These are phyloP conservation scores for Agrypnia vestita DNA, from an alignment of 1,140 invertebrate species.

Conservation along the genomic window DNA sequence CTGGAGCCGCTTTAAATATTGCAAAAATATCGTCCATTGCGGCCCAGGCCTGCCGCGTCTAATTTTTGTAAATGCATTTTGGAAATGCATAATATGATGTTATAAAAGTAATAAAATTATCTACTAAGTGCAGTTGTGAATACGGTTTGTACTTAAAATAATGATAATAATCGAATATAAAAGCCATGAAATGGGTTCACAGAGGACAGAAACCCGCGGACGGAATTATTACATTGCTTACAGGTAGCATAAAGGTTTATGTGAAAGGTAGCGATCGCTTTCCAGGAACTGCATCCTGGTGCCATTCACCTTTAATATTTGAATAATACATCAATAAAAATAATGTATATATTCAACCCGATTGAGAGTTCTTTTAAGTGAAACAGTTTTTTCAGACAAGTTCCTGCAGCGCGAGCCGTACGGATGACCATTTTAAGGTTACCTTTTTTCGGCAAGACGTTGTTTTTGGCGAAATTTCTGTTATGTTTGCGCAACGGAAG, in stretches of 20 bases:
- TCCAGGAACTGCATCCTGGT: not conserved
- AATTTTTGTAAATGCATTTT: conserved; percentile 58
- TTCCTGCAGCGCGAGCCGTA: not conserved
- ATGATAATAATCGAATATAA: conserved; percentile 58
- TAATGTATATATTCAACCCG: conserved; percentile 27
- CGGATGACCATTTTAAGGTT: not conserved
- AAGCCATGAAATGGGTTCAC: conserved; percentile 31
- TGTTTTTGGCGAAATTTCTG: too few relatives aligned
- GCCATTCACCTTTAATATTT: conserved; percentile 28
- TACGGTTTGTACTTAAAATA: conserved; percentile 58
- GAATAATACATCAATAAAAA: conserved; percentile 41
- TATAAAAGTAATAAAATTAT: conserved; percentile 62
- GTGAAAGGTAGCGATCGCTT: not conserved
- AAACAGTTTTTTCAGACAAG: conserved; percentile 15
- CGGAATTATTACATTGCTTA: too few relatives aligned
- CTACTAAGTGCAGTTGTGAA: conserved; percentile 58
- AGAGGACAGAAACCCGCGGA: not conserved
- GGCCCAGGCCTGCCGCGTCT: conserved; percentile 45
- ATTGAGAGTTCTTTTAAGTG: conserved; percentile 17
- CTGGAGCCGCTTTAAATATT: conserved; percentile 1
- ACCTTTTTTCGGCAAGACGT: not conserved
- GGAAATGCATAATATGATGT: conserved; percentile 61
- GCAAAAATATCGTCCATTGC: not conserved
- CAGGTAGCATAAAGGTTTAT: too few relatives aligned
- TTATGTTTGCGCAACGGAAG: too few relatives aligned